A percentile compares a stretch with the other conserved stretches of the same genome.
These are phyloP conservation scores for Apamea epomidion DNA, from an alignment of 2,888 invertebrate species.

Conservation along the genomic window DNA sequence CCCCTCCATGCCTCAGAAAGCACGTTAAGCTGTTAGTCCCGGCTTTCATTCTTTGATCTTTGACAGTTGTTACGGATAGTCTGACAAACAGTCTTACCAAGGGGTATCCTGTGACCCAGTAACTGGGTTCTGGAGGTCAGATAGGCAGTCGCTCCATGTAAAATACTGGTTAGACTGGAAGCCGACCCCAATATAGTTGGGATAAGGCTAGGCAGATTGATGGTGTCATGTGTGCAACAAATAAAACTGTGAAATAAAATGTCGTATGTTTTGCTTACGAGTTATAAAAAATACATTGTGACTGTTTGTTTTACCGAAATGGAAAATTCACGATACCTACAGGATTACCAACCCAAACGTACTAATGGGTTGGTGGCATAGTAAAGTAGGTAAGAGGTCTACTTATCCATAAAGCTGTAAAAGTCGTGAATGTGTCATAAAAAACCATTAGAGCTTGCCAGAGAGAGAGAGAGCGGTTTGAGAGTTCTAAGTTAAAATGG, in stretches of 20 bases:
- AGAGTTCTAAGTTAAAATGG: not conserved
- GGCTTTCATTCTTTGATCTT: not conserved
- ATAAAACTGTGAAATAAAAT: not conserved
- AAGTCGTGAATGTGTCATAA: slow-evolving; percentile 46
- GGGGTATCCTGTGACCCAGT: not conserved
- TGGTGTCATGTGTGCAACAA: not conserved
- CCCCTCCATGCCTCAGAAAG: not conserved
- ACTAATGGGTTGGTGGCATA: no score
- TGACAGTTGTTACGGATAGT: not conserved
- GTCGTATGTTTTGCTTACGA: no score
- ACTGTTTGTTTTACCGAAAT: not conserved
- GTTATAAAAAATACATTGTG: not conserved
- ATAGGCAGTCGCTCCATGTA: not conserved
- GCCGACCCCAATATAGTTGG: not conserved
- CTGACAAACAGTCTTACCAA: not conserved
- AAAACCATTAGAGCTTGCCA: slow-evolving; percentile 23
- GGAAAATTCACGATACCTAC: not conserved
- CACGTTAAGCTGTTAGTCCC: not conserved
- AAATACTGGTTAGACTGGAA: not conserved
- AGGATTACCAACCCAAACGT: not conserved
- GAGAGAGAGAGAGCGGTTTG: not conserved
- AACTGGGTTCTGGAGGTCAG: not conserved
- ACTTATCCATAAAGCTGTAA: slow-evolving; percentile 55
- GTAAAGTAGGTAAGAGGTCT: slow-evolving; percentile 8
- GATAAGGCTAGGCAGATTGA: not conserved